Evolutionary conservation across 2,888 invertebrate genomes (phyloP).

Genomic region (Agonopterix arenella): DNA sequence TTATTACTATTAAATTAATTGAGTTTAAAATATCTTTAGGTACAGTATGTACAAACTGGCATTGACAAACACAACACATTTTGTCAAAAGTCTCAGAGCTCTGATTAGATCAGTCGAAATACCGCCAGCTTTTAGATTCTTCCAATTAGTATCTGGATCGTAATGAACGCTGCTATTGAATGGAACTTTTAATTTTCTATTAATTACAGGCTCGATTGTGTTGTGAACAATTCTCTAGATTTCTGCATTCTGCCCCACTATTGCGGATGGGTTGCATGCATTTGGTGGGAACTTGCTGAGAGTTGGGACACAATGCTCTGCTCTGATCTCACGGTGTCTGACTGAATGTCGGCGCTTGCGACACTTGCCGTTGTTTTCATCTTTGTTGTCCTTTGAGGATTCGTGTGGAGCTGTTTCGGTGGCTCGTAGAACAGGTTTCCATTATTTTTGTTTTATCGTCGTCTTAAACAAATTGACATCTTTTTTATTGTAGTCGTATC

Average conservation of each 20-base stretch:
- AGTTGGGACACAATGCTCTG: conserved; percentile 47
- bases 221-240: conserved; percentile 46
- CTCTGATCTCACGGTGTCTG: conserved; percentile 57
- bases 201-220: conserved; percentile 13
- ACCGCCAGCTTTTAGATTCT: background rate
- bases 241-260: conserved; percentile 53
- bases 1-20: too few relatives aligned
- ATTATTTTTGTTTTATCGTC: background rate
- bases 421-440: too few relatives aligned
- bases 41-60: too few relatives aligned
- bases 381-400: conserved; percentile 16
- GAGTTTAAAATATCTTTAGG: too few relatives aligned
- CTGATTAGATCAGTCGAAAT: background rate
- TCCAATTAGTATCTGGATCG: background rate
- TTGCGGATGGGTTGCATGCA: conserved; percentile 48
- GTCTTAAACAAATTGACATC: background rate
- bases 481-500: background rate
- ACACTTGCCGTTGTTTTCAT: conserved; percentile 22
- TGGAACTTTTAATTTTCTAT: conserved; percentile 15
- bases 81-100: too few relatives aligned
- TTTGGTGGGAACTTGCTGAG: conserved; percentile 50
- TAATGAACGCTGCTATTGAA: conserved; percentile 2
- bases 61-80: too few relatives aligned
- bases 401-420: too few relatives aligned
- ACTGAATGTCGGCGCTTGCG: conserved; percentile 53